Evolutionary conservation across 1,140 invertebrate genomes (phyloP).

Genomic region (Philotrypesis tridentata): DNA sequence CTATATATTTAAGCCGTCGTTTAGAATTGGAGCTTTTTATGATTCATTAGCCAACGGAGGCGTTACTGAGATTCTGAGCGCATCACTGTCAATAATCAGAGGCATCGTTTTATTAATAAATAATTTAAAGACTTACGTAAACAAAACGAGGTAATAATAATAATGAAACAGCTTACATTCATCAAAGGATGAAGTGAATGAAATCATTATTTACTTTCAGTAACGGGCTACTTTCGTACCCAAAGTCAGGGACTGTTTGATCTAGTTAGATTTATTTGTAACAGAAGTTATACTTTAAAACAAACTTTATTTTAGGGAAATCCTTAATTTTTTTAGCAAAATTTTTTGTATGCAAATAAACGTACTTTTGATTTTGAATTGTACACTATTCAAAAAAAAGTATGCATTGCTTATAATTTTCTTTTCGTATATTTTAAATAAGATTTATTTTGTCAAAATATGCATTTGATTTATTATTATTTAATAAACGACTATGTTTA

Average conservation of each 20-base stretch:
- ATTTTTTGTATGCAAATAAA: background rate
- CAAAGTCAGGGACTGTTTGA: conserved; percentile 47
- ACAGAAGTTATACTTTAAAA: conserved; percentile 23
- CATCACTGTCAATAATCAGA: conserved; percentile 37
- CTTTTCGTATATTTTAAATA: background rate
- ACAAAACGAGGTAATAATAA: conserved; percentile 20
- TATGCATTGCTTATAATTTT: background rate
- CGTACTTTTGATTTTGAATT: background rate
- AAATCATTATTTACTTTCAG: conserved; percentile 14
- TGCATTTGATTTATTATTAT: conserved; percentile 27
- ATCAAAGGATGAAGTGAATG: conserved; percentile 44
- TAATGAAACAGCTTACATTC: conserved; percentile 49
- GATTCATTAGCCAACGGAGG: conserved; percentile 24
- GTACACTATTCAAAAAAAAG: background rate
- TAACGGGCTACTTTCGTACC: background rate
- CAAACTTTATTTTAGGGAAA: conserved; percentile 7
- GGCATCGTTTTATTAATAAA: conserved; percentile 20
- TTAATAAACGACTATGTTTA: background rate
- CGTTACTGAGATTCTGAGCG: conserved; percentile 42
- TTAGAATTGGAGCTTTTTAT: background rate
- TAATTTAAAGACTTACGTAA: conserved; percentile 20
- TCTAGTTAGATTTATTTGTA: conserved; percentile 6
- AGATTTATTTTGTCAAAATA: background rate
- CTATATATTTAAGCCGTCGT: background rate
- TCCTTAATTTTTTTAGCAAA: conserved; percentile 17